Conservation (phyloP, 2,888 invertebrate species). For the Cryptocephalus moraei region DNA sequence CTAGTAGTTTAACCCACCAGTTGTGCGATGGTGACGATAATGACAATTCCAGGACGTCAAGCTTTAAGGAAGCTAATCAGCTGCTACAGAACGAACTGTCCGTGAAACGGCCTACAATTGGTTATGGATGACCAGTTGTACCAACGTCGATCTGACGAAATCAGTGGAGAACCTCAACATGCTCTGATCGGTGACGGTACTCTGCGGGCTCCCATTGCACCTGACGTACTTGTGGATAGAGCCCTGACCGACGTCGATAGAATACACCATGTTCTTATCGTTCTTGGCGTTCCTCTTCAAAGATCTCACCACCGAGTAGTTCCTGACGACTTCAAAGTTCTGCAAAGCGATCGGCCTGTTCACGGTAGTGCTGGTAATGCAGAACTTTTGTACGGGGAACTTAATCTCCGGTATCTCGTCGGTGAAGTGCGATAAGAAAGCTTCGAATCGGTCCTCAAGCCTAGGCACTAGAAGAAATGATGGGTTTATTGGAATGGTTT, state of each 20-base stretch:
- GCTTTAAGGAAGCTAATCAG: too few relatives aligned
- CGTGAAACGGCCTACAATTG: constrained; percentile 11
- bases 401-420: constrained; percentile 26
- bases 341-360: constrained; percentile 31
- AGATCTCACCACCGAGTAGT: constrained; percentile 23
- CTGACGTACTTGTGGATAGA: constrained; percentile 31
- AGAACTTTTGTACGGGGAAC: constrained; percentile 32
- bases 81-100: too few relatives aligned
- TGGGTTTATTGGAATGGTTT: too few relatives aligned
- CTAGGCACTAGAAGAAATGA: too few relatives aligned
- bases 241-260: constrained; percentile 22
- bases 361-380: constrained; percentile 23
- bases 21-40: too few relatives aligned
- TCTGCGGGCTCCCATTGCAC: constrained; percentile 23
- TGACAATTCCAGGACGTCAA: too few relatives aligned
- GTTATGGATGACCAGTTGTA: constrained; percentile 29
- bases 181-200: constrained; percentile 24
- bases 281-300: constrained; percentile 23
- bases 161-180: constrained; percentile 32
- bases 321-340: constrained; percentile 27
- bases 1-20: too few relatives aligned
- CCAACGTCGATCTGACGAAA: constrained; percentile 31
- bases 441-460: constrained; percentile 40
- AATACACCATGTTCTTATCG: constrained; percentile 14
- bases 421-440: constrained; percentile 45